Evolutionary conservation across 2,113 vertebrate species (phyloP), one percentile per base, ranked within the genome.

Genomic region (Columbina picui): DNA sequence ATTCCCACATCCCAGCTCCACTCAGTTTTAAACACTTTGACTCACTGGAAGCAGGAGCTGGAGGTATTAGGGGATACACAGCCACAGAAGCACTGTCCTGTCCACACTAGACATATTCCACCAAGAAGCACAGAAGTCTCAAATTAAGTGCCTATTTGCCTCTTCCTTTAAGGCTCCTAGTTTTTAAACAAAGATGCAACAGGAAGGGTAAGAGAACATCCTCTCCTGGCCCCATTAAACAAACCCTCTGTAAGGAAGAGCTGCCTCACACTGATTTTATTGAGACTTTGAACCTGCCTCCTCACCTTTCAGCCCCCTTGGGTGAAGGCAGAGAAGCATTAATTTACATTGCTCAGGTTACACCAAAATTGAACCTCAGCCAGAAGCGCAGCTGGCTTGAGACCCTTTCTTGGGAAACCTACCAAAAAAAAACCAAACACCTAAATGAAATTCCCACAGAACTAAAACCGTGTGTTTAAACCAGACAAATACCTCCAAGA

Each of bases 221-320:
- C 17, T 47, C 26, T 55, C 26, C 14, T 4, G 2, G 38, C 19
- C 26, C 34, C 1, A 2, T 12, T 50, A 25, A 81, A 47, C 8
- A 81, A 43, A 38, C 1, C 3, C 41, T 52, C 47, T 22, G 10
- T 43, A 70, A 71, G 16, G 20, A 52, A 27, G 38, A 75, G 10
- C 5, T 55, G 19, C 5, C 63, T 73, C 27, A 9, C 14, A 7
- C 7, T 14, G 52, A 25, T 20, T 94, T 67, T 16, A 30, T 45
- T 45, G 7, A 70, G 30, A 6, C 74, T 81, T 50, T 70, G 41
- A 59, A 59, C 10, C 12, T 41, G 14, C 17, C 26, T 79, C n/a
- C 30, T 47, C 39, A 41, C 61, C 38, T 59, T 36, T 25, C 59
- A 38, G 41, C 14, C 50, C 45, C 2, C 0, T 0, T 9, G 16